Evolutionary conservation across 2,797 vertebrate genomes (phyloP), one percentile per base, ranked within the genome.

Genomic region (Neosalanx taihuensis): DNA sequence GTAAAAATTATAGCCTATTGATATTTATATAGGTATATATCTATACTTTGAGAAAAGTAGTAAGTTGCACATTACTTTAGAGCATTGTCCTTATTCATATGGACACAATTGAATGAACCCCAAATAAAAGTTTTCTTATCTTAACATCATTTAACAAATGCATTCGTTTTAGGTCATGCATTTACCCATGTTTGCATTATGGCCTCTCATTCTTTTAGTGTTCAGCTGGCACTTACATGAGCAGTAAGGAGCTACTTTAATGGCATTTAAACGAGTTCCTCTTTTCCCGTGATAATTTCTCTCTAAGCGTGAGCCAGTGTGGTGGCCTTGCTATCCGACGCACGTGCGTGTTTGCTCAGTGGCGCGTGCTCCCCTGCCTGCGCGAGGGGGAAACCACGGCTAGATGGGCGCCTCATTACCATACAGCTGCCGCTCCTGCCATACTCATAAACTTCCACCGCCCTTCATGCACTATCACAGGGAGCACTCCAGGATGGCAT

Each of bases 391-490:
- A 88, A 88, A 88, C 86, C 84, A 79, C 84, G 83, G 84, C 72
- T 71, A 88, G 89, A 87, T 88, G 77, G 90, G 92, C 89, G 87
- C 90, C 93, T 90, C 3, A 97, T 97, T 97, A 96, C 87, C 95
- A 97, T 97, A 97, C 95, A 97, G 96, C 96, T 97, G 96, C 93
- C 67, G 74, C 84, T 77, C 74, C 72, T 64, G 64, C 69, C 70
- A 46, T 46, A 46, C 41, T 46, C 41, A 72, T 77, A 71, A 76
- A 78, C 78, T 67, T 57, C 37, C 71, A 64, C 75, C 67, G 67
- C 71, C 66, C 64, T 17, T 17, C 51, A 56, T 17, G 6, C 51
- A 56, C 18, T 56, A 56, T n/a, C 51, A 56, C 51, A 17, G 18
- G 18, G 51, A 6, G 17, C 51, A n/a, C 51, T 56, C 15, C 6